Evolutionary conservation across 2,888 invertebrate genomes (phyloP).

Genomic region (Ashinkailepas kermadecensis): DNA sequence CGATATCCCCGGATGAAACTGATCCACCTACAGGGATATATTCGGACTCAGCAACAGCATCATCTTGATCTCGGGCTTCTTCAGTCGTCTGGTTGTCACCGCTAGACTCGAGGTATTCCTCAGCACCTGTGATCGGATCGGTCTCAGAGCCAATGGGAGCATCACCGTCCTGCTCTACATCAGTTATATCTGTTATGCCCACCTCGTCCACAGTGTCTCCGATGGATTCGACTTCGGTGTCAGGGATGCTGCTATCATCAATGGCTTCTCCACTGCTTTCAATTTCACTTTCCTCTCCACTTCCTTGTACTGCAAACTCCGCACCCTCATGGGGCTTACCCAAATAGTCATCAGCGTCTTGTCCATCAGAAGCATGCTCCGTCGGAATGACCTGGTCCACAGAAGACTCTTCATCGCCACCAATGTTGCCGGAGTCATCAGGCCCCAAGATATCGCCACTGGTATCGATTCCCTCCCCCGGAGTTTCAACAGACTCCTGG

Average conservation of each 20-base stretch:
- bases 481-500: background rate
- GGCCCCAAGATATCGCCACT: background rate
- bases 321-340: too few relatives aligned
- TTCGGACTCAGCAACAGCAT: conserved; percentile 24
- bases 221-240: background rate
- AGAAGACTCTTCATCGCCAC: background rate
- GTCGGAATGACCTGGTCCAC: background rate
- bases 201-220: background rate
- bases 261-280: background rate
- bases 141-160: background rate
- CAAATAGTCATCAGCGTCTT: too few relatives aligned
- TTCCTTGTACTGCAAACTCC: background rate
- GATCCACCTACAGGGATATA: conserved; percentile 26
- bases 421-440: background rate
- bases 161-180: background rate
- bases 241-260: background rate
- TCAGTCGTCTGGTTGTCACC: conserved; percentile 3
- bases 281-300: background rate
- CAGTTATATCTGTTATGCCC: background rate
- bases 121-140: background rate
- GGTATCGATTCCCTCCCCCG: background rate
- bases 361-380: too few relatives aligned
- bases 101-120: background rate
- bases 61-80: conserved; percentile 25
- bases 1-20: background rate